Base-by-base conservation (phyloP, 2,797 vertebrate species). In the Sandelia bainsii region DNA sequence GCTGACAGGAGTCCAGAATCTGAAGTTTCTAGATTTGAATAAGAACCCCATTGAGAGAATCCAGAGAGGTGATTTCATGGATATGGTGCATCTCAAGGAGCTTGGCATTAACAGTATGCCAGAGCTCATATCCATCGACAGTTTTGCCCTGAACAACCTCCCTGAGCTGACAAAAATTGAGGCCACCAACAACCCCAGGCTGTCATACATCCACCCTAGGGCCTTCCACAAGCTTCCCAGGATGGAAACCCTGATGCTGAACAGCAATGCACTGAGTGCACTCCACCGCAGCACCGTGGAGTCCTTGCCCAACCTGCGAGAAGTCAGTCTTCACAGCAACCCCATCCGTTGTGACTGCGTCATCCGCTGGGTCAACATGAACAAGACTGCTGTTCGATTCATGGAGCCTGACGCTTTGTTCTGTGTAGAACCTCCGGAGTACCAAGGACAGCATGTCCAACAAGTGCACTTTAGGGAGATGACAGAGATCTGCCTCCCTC, bases 51-150 rank as follows among this genome's bases (percentile, higher is more conserved):
- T 98, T 74, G 94, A 95, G 45, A 94, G 96, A 90, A 96, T 98
- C 93, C 94, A 93, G 82, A 95, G 79, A 82, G 96, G 96, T 0
- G 97, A 98, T 87, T 98, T 98, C 72, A 94, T 94, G 81, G 96
- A 97, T 69, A 97, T 98, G 96, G 81, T 96, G 44, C 96, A 98
- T 76, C 93, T 98, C 16, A 98, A 98, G 82, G 97, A 98, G 87
- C 81, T 98, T 39, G 97, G 97, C 40, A 96, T 98, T 81, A 98
- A 97, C 87, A 98, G 96, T 79, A 98, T 98, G 97, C 96, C 97
- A 1, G 94, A 98, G 74, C 87, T 98, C 40, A 91, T 98, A 57
- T 96, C 97, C 49, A 96, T 98, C 3, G 97, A 98, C 84, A 93
- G 95, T 34, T 95, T 97, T 45, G 97, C 97, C 54, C 90, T 98